Conservation (phyloP, 2,888 invertebrate genomes). For the Oligia strigilis region DNA sequence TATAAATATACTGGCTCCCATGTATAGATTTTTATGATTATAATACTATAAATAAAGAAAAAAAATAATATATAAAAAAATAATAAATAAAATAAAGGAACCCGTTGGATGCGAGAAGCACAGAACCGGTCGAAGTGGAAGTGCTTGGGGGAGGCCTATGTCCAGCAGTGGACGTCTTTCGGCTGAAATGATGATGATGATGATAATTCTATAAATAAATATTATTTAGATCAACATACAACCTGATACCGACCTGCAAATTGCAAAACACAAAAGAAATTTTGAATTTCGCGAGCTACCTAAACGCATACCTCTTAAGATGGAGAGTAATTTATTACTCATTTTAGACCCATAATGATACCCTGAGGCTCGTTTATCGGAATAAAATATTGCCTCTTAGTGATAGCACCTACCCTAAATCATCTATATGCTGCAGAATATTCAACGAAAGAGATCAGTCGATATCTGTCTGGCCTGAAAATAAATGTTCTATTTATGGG, state of each 20-base stretch:
- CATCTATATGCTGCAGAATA: conserved; percentile 5
- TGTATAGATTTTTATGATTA: too few species aligned
- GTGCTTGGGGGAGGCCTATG: too few species aligned
- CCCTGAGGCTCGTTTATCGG: conserved; percentile 27
- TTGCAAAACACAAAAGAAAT: not conserved
- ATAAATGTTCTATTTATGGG: not conserved
- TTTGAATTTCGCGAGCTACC: not conserved
- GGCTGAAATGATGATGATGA: too few species aligned
- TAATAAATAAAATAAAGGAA: too few species aligned
- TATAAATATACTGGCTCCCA: too few species aligned
- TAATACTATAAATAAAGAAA: too few species aligned
- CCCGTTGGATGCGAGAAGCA: too few species aligned
- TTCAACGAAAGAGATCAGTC: not conserved
- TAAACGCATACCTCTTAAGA: not conserved
- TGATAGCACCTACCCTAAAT: conserved; percentile 8
- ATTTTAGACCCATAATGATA: conserved; percentile 7
- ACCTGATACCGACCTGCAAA: not conserved
- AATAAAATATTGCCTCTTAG: conserved; percentile 35
- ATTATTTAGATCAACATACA: not conserved
- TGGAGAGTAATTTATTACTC: conserved; percentile 25
- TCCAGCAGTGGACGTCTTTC: too few species aligned
- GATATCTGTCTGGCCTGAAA: not conserved
- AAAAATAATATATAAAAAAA: too few species aligned
- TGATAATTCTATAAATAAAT: too few species aligned
- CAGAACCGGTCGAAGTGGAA: too few species aligned